Base-by-base conservation (phyloP, 2,113 vertebrate species). In the Alectura lathami region DNA sequence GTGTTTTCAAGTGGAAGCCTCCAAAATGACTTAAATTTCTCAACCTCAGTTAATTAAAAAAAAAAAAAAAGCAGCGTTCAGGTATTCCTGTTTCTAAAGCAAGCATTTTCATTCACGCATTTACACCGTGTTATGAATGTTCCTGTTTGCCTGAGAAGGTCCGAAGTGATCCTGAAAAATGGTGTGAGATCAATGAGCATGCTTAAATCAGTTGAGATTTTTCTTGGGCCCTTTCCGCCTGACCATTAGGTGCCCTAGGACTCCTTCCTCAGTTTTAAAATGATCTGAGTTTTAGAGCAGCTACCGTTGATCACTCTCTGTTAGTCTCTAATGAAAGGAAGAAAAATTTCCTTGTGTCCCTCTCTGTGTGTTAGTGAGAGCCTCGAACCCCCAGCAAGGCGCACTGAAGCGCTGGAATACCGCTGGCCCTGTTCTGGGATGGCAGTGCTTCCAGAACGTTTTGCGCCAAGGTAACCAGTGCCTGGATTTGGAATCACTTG, bases 271-370 rank as follows among this genome's bases (percentile, higher is more conserved):
- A 40, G 21, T 11, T 60, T 66, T 36, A 9, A 5, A 40, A 83
- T 17, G 9, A 8, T 20, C 17, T 0, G 8, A 23, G 13, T 38
- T 74, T 59, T 43, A 36, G 80, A 73, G 34, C 24, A 56, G 67
- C 13, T 29, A 0, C 2, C 12, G 2, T 1, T 84, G 51, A 9
- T 64, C 1, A 0, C 29, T 78, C 48, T 16, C 11, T 53, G 0
- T 50, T 47, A 53, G 21, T 72, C 20, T 43, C 17, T 38, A 48
- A 18, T 8, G 29, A 40, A 27, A 14, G 51, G 40, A 60, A 45
- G 27, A 64, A 47, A 12, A 0, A 9, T 36, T 86, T 17, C 48
- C 60, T 54, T 47, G 15, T 38, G 15, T 50, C 83, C 63, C 54
- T 30, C 40, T 50, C 63, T 32, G 26, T 42, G 29, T 9, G 2